Evolutionary conservation across 2,113 vertebrate species (phyloP).

Genomic region (Pelecanus crispus): DNA sequence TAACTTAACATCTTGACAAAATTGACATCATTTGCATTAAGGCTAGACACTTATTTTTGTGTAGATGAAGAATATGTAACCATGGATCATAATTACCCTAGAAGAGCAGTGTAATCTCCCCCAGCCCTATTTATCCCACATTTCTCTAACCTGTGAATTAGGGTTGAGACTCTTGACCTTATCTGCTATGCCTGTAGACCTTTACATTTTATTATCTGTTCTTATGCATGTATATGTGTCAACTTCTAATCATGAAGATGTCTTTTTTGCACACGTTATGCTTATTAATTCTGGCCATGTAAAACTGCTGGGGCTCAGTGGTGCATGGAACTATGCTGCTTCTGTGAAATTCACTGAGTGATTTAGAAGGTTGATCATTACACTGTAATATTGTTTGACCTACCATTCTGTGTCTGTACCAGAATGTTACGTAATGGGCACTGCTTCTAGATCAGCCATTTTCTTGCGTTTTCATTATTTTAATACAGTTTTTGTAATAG

Average conservation of each 20-base stretch:
- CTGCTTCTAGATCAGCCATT: not conserved
- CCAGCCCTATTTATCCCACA: not conserved
- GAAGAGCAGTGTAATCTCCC: not conserved
- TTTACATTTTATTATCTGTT: not conserved
- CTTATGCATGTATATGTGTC: not conserved
- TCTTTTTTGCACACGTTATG: not conserved
- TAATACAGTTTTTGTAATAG: not conserved
- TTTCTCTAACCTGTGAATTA: not conserved
- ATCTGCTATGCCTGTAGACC: not conserved
- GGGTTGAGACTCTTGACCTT: not conserved
- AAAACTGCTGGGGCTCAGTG: not conserved
- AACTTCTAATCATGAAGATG: not conserved
- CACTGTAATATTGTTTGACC: not conserved
- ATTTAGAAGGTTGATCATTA: not conserved
- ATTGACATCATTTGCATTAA: not conserved
- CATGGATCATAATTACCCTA: not conserved
- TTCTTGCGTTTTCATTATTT: not conserved
- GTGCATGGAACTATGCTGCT: not conserved
- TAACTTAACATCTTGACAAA: not conserved
- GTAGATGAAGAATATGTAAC: not conserved
- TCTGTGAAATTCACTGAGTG: not conserved
- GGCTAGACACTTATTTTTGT: slow-evolving; percentile 12
- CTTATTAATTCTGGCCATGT: not conserved
- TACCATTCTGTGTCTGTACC: not conserved
- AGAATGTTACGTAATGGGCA: not conserved